Evolutionary conservation across 2,888 invertebrate genomes (phyloP).

Genomic region (Rhorus exstirpatorius): DNA sequence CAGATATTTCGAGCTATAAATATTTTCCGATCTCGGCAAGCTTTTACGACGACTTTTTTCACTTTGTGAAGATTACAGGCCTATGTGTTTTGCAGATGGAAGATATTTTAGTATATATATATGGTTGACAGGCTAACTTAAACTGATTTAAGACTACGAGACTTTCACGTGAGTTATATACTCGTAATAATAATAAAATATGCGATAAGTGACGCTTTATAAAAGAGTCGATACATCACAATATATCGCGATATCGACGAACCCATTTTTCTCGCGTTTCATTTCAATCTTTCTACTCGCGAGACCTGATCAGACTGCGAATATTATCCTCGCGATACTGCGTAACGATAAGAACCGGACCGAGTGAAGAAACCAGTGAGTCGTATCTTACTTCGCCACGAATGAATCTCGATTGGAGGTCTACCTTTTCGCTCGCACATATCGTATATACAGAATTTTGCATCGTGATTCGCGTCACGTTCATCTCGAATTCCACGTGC

Average conservation of each 20-base stretch:
- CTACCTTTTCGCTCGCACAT: slow-evolving; percentile 43
- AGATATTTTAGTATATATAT: no score
- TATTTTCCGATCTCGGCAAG: no score
- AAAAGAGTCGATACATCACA: not conserved
- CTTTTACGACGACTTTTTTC: no score
- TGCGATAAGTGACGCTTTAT: no score
- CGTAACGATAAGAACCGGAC: slow-evolving; percentile 29
- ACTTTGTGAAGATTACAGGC: no score
- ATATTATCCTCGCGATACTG: slow-evolving; percentile 54
- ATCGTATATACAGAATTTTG: slow-evolving; percentile 44
- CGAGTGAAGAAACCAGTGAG: slow-evolving; percentile 43
- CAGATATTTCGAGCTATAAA: no score
- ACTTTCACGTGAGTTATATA: not conserved
- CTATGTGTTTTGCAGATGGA: no score
- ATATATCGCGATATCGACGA: slow-evolving; percentile 28
- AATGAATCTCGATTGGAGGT: slow-evolving; percentile 64
- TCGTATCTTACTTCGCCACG: slow-evolving; percentile 55
- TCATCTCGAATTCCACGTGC: slow-evolving; percentile 67
- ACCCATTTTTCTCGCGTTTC: slow-evolving; percentile 50
- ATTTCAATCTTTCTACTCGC: slow-evolving; percentile 37
- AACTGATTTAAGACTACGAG: no score
- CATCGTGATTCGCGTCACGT: slow-evolving; percentile 66
- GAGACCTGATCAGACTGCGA: slow-evolving; percentile 48
- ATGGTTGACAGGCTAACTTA: no score
- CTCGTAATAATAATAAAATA: not conserved